Percentiles rank a stretch among this genome's conserved stretches.
phyloP scores from a whole-genome alignment of 1,140 invertebrate genomes.

The Pachyrhynchus sulphureomaculatus region DNA sequence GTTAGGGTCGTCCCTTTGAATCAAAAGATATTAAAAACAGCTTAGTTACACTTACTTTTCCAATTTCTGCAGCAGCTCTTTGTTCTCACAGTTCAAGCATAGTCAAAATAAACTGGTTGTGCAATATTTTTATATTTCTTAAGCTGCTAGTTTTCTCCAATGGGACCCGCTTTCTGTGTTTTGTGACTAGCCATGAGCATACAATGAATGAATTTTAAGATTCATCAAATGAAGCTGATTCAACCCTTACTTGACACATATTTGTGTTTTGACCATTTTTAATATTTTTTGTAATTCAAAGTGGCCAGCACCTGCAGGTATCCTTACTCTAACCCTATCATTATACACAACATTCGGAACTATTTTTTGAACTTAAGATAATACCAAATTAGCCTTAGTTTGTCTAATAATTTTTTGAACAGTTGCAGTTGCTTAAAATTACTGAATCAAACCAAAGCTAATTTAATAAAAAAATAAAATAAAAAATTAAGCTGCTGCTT shows the following conservation, averaged over 20 bases:
- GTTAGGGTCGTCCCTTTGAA: constrained; percentile 28
- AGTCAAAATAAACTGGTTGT: no score
- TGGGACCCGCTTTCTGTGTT: no score
- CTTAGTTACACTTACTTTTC: no score
- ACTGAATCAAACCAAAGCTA: constrained; percentile 12
- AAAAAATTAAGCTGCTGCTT: constrained; percentile 62
- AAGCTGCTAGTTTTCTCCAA: no score
- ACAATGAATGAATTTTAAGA: no score
- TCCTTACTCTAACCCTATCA: constrained; percentile 34
- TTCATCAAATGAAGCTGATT: no score
- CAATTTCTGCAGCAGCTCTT: no score
- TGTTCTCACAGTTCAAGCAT: no score
- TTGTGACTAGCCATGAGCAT: no score
- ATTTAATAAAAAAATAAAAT: constrained; percentile 26
- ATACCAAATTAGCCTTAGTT: constrained; percentile 23
- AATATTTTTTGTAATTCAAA: not conserved
- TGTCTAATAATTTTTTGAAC: constrained; percentile 2
- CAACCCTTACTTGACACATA: no score
- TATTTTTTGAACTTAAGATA: constrained; percentile 29
- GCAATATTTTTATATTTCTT: no score
- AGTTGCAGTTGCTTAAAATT: not conserved
- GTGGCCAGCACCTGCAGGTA: constrained; percentile 18
- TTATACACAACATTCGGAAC: constrained; percentile 33
- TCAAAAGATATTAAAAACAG: constrained; percentile 1
- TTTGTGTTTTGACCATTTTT: no score